phyloP scores from a whole-genome alignment of 1,140 invertebrate genomes.

The fruit fly (Drosophila melanogaster) region DNA sequence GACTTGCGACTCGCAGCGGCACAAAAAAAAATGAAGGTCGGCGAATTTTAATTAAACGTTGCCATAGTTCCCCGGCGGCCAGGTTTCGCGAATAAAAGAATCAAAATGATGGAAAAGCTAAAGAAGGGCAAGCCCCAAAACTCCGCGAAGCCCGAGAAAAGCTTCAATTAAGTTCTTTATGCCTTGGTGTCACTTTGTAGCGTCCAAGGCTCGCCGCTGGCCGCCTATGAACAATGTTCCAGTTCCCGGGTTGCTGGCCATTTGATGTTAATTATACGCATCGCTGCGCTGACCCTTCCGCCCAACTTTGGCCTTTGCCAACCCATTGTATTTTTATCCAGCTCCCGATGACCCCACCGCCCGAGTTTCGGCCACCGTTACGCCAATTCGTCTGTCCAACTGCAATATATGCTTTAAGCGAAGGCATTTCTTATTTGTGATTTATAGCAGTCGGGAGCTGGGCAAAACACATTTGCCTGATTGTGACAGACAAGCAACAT shows the following conservation, averaged over 20 bases:
- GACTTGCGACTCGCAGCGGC: background rate
- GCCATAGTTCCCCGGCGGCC: slow-evolving; percentile 61
- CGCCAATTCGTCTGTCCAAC: slow-evolving; percentile 3
- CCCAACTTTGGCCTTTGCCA: slow-evolving; percentile 31
- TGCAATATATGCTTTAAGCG: slow-evolving; percentile 40
- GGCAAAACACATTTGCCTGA: slow-evolving; percentile 66
- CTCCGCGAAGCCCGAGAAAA: slow-evolving; percentile 53
- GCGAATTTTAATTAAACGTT: slow-evolving; percentile 72
- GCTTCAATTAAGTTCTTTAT: slow-evolving; percentile 68
- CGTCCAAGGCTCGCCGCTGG: slow-evolving; percentile 5
- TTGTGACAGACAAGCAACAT: slow-evolving; percentile 67
- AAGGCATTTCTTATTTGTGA: slow-evolving; percentile 46
- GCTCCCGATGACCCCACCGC: slow-evolving; percentile 1
- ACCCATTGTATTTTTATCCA: slow-evolving; percentile 27
- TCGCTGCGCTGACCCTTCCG: slow-evolving; percentile 37
- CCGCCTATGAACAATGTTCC: slow-evolving; percentile 46
- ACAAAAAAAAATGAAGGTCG: slow-evolving; percentile 4
- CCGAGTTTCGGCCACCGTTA: slow-evolving; percentile 6
- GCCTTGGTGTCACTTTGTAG: slow-evolving; percentile 38
- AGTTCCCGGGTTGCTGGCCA: slow-evolving; percentile 27
- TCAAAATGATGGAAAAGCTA: slow-evolving; percentile 22
- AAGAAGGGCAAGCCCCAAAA: slow-evolving; percentile 54
- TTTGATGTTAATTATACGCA: slow-evolving; percentile 72
- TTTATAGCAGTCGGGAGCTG: slow-evolving; percentile 25
- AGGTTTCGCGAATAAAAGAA: slow-evolving; percentile 35